A percentile compares a stretch with the other conserved stretches of the same genome.
Evolutionary conservation across 2,888 invertebrate genomes (phyloP).

Genomic region (Hirtodrosophila trivittata): DNA sequence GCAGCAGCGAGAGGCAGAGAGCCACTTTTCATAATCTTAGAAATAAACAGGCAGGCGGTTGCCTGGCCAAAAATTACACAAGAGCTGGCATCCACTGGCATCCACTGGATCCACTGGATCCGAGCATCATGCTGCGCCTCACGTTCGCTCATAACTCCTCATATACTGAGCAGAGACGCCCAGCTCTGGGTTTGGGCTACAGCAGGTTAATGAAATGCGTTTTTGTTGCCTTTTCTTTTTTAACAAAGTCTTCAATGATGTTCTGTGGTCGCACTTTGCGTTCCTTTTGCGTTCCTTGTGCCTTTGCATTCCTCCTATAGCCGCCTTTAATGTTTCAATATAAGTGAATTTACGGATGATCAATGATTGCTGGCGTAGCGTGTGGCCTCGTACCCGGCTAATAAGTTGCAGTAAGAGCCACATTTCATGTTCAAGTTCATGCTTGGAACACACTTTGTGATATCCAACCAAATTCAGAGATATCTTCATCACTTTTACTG

Average conservation of each 20-base stretch:
- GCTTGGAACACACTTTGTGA: constrained; percentile 43
- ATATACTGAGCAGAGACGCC: constrained; percentile 20
- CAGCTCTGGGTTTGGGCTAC: constrained; percentile 9
- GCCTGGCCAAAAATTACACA: constrained; percentile 55
- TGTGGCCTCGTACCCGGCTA: constrained; percentile 61
- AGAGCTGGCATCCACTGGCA: constrained; percentile 34
- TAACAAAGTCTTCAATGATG: constrained; percentile 69
- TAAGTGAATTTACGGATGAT: constrained; percentile 60
- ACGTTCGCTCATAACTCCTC: constrained; percentile 70
- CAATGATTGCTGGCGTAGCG: constrained; percentile 75
- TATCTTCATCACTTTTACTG: constrained; percentile 4
- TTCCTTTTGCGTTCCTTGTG: constrained; percentile 5
- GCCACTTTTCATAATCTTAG: constrained; percentile 77
- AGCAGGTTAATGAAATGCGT: constrained; percentile 81
- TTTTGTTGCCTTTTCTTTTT: constrained; percentile 24
- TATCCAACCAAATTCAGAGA: neutral
- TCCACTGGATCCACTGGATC: constrained; percentile 9
- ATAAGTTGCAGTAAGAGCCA: constrained; percentile 39
- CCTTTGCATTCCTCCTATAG: constrained; percentile 19
- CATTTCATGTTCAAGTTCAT: constrained; percentile 40
- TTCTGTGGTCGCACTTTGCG: constrained; percentile 17
- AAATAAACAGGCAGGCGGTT: constrained; percentile 43
- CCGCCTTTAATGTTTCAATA: constrained; percentile 72
- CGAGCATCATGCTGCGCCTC: constrained; percentile 60
- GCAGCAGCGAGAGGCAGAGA: constrained; percentile 25